A percentile compares a stretch with the other conserved stretches of the same genome.
These are phyloP conservation scores for Cheirogaleus major DNA, from an alignment of 2,797 vertebrate species.

Conservation along the genomic window DNA sequence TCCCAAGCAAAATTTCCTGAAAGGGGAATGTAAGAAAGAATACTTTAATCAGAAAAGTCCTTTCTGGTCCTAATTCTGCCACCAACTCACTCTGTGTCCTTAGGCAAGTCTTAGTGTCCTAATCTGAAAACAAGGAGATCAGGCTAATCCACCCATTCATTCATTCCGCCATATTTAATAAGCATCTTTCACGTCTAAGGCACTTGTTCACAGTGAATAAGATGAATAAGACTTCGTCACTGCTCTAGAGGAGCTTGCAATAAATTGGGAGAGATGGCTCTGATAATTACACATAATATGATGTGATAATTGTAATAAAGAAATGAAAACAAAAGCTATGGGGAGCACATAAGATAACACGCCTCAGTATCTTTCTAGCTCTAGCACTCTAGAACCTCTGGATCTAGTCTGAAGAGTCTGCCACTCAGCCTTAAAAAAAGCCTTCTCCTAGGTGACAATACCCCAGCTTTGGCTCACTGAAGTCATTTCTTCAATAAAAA, in stretches of 20 bases:
- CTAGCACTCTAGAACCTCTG: neutral
- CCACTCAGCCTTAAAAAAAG: neutral
- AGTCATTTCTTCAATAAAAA: slow-evolving; percentile 1
- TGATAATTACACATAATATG: slow-evolving; percentile 5
- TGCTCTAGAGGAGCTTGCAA: neutral
- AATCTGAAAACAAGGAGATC: neutral
- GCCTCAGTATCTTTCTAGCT: neutral
- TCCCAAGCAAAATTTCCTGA: neutral
- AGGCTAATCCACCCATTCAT: neutral
- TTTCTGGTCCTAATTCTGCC: slow-evolving; percentile 12
- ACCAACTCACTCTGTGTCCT: neutral
- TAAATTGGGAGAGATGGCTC: neutral
- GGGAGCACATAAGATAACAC: neutral
- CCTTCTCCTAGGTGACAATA: neutral
- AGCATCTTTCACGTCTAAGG: neutral
- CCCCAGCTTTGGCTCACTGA: neutral
- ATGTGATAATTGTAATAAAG: neutral
- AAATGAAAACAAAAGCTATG: neutral
- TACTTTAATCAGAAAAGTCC: neutral
- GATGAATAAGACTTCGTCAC: neutral
- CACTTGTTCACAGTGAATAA: neutral
- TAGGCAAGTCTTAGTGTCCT: neutral
- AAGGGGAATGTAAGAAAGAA: neutral
- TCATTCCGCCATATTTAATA: neutral
- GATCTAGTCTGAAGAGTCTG: neutral